These are phyloP conservation scores for Fundulus diaphanus DNA, from an alignment of 2,797 vertebrate genomes.

Conservation along the genomic window DNA sequence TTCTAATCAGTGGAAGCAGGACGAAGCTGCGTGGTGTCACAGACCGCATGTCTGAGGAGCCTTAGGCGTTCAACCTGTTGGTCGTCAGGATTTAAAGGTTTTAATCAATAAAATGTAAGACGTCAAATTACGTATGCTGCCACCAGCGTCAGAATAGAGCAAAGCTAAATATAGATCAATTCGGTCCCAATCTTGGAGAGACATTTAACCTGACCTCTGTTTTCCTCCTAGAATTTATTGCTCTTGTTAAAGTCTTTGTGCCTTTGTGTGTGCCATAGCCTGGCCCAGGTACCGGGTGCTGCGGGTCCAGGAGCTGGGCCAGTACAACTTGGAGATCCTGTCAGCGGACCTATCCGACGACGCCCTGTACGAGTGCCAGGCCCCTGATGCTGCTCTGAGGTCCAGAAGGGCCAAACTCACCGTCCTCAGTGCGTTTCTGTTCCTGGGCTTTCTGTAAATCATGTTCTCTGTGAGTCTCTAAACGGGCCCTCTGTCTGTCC, in stretches of 20 bases:
- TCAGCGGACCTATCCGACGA: slow-evolving; percentile 92
- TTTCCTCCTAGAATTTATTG: background rate
- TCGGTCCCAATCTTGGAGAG: fast-evolving
- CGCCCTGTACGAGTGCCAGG: slow-evolving; percentile 94
- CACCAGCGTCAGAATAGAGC: background rate
- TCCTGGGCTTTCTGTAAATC: background rate
- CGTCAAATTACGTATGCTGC: background rate
- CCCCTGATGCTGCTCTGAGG: slow-evolving; percentile 92
- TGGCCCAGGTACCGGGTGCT: slow-evolving; percentile 94
- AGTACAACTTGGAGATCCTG: slow-evolving; percentile 95
- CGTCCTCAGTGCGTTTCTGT: slow-evolving; percentile 81
- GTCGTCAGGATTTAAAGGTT: background rate
- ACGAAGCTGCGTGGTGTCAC: background rate
- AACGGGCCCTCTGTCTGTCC: background rate
- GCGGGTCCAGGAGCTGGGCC: slow-evolving; percentile 87
- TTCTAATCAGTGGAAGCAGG: slow-evolving; percentile 3
- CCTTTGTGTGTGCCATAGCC: slow-evolving; percentile 73
- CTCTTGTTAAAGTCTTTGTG: background rate
- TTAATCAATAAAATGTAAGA: slow-evolving; percentile 5
- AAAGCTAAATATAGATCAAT: background rate
- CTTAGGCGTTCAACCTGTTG: no score
- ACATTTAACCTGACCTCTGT: background rate
- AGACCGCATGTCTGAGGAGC: slow-evolving; percentile 17
- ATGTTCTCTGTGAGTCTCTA: background rate
- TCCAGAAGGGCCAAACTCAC: slow-evolving; percentile 92